Conservation (phyloP, 2,113 vertebrate species). For the Hypomesus transpacificus region DNA sequence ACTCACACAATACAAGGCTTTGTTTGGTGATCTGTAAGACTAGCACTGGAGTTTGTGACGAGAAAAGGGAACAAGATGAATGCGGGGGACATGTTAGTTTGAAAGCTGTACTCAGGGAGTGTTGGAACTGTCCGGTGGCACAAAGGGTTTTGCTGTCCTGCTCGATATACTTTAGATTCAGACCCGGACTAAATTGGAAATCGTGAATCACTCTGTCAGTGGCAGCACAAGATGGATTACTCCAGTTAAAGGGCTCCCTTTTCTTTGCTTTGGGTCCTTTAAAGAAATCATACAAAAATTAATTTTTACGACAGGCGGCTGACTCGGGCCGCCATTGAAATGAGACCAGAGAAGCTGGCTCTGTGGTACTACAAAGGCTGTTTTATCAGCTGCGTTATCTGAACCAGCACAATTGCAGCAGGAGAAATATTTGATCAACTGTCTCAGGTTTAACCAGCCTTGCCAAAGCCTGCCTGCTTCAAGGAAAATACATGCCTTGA, state of each 20-base stretch:
- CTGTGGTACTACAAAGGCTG: constrained; percentile 53
- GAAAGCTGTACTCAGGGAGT: constrained; percentile 50
- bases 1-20: constrained; percentile 44
- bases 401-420: constrained; percentile 53
- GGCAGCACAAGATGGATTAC: constrained; percentile 74
- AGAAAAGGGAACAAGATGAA: constrained; percentile 66
- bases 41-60: constrained; percentile 45
- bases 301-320: constrained; percentile 56
- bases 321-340: constrained; percentile 58
- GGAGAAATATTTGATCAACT: constrained; percentile 66
- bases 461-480: constrained; percentile 62
- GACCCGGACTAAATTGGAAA: constrained; percentile 77
- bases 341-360: constrained; percentile 38
- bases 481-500: constrained; percentile 58
- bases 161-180: constrained; percentile 76
- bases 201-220: constrained; percentile 79
- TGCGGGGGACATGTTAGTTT: constrained; percentile 64
- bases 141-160: constrained; percentile 61
- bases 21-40: constrained; percentile 63
- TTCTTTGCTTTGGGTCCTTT: constrained; percentile 67
- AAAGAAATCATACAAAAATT: constrained; percentile 65
- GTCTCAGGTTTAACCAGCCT: constrained; percentile 62
- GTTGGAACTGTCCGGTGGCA: constrained; percentile 55
- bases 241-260: constrained; percentile 63
- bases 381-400: constrained; percentile 52